These are phyloP conservation scores for Mormoops blainvillei DNA, from an alignment of 2,113 vertebrate genomes.

Conservation along the genomic window DNA sequence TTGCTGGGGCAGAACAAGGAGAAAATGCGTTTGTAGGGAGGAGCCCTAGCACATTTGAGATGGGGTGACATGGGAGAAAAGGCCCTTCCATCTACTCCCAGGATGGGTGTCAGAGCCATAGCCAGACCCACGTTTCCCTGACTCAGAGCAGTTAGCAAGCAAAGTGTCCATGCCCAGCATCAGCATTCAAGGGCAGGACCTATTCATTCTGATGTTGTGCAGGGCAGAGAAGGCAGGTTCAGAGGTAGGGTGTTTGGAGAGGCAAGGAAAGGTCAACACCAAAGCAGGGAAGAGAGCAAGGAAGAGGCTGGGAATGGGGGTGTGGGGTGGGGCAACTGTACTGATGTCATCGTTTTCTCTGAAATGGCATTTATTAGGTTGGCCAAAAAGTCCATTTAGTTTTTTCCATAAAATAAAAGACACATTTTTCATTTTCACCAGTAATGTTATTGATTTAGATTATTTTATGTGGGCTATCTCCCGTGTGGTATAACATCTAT, in stretches of 20 bases:
- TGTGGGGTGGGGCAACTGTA: neutral
- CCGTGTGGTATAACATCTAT: too few relatives aligned
- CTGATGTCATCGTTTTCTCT: neutral
- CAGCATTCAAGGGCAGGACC: fast-evolving
- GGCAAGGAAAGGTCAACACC: neutral
- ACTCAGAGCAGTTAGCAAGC: neutral
- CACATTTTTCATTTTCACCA: too few relatives aligned
- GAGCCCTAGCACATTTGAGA: neutral
- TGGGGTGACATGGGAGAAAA: neutral
- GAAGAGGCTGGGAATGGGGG: neutral
- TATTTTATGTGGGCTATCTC: too few relatives aligned
- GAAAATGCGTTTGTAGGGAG: neutral
- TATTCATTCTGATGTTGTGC: too few relatives aligned
- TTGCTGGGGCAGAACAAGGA: neutral
- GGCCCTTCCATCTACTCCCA: neutral
- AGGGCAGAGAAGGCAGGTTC: neutral
- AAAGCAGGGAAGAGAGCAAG: neutral
- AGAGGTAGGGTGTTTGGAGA: neutral
- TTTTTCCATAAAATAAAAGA: too few relatives aligned
- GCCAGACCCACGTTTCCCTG: neutral
- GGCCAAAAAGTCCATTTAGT: too few relatives aligned
- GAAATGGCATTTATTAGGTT: neutral
- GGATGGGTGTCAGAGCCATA: neutral
- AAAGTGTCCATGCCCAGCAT: neutral
- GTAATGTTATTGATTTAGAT: too few relatives aligned